Percentiles rank a stretch among this genome's conserved stretches.
These are phyloP conservation scores for Brotula barbata DNA, from an alignment of 2,797 vertebrate genomes.

Conservation along the genomic window DNA sequence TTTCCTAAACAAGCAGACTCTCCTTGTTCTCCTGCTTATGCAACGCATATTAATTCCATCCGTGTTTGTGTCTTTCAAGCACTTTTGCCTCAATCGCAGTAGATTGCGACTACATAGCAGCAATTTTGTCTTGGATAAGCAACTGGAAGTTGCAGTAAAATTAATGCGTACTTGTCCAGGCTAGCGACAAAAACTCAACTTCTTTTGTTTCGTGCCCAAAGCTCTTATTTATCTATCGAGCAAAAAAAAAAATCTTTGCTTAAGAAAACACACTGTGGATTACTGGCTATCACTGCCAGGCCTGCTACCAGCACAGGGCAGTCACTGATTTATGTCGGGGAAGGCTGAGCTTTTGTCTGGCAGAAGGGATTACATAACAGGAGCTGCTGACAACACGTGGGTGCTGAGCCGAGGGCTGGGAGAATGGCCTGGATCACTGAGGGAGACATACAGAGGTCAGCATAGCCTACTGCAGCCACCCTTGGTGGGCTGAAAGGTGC, in stretches of 20 bases:
- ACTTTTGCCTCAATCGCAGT: too few species aligned
- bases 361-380: conserved; percentile 73
- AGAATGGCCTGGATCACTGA: conserved; percentile 69
- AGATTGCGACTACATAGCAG: too few species aligned
- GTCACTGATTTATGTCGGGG: conserved; percentile 69
- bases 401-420: conserved; percentile 66
- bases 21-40: too few species aligned
- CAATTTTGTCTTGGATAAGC: too few species aligned
- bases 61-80: too few species aligned
- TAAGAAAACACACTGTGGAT: conserved; percentile 41
- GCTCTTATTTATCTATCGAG: not conserved
- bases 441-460: conserved; percentile 65
- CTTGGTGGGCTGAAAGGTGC: conserved; percentile 33
- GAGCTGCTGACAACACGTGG: conserved; percentile 76
- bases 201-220: not conserved
- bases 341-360: conserved; percentile 76
- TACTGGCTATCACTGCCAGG: conserved; percentile 40
- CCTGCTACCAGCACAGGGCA: conserved; percentile 51
- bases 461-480: conserved; percentile 41
- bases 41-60: too few species aligned
- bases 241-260: not conserved
- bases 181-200: too few species aligned
- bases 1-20: too few species aligned
- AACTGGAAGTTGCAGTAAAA: too few species aligned
- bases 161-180: not conserved